Percentiles rank a stretch among this genome's conserved stretches.
These are phyloP conservation scores for Gonocerus acuteangulatus DNA, from an alignment of 2,888 invertebrate genomes.

Conservation along the genomic window DNA sequence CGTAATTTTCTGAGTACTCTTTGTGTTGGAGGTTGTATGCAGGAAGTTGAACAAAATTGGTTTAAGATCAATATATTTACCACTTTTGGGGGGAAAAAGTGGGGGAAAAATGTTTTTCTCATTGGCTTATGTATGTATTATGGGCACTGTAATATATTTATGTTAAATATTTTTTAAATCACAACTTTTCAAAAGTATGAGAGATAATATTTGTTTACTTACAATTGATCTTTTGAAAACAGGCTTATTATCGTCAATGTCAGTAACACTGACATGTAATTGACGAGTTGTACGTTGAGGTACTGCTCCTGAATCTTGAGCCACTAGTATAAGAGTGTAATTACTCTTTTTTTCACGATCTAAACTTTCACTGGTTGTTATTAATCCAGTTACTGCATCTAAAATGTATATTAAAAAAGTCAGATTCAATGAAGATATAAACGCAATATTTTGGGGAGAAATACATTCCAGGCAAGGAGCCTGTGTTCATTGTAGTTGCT, in stretches of 20 bases:
- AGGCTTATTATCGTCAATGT: conserved; percentile 73
- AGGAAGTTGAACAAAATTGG: too few relatives aligned
- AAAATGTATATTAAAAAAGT: conserved; percentile 28
- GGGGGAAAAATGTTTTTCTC: too few relatives aligned
- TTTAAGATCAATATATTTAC: too few relatives aligned
- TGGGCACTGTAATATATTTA: too few relatives aligned
- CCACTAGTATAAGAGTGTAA: conserved; percentile 70
- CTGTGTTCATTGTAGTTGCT: not conserved
- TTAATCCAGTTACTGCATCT: conserved; percentile 61
- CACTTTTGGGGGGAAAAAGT: too few relatives aligned
- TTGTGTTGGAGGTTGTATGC: too few relatives aligned
- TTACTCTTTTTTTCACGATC: conserved; percentile 67
- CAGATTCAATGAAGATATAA: not conserved
- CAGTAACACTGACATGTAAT: conserved; percentile 54
- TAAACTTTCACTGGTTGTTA: conserved; percentile 58
- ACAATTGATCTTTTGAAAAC: conserved; percentile 61
- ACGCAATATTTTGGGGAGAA: not conserved
- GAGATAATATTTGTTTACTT: too few relatives aligned
- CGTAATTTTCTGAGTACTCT: too few relatives aligned
- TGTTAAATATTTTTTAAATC: too few relatives aligned
- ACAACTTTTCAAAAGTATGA: too few relatives aligned
- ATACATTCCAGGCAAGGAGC: not conserved
- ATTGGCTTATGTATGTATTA: too few relatives aligned
- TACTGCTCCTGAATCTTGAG: conserved; percentile 68
- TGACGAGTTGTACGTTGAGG: conserved; percentile 66